Percentiles rank a stretch among this genome's conserved stretches.
These are phyloP conservation scores for Octodon degus DNA, from an alignment of 2,113 vertebrate species.

Conservation along the genomic window DNA sequence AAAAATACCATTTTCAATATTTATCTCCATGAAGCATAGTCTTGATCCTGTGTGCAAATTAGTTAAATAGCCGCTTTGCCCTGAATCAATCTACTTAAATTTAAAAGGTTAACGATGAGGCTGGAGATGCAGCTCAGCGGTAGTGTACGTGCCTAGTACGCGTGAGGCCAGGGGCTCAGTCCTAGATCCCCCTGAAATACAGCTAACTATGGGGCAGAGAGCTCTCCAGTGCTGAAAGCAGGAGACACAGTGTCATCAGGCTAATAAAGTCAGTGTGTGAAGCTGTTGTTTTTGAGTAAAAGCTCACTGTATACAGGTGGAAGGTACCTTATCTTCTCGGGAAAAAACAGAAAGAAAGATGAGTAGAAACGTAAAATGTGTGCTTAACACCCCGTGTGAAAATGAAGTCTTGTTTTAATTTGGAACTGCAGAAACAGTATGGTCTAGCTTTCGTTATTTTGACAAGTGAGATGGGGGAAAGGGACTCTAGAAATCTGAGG, in stretches of 20 bases:
- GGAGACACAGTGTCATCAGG: not conserved
- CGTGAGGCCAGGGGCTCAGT: not conserved
- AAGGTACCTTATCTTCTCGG: not conserved
- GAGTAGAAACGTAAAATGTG: conserved; percentile 15
- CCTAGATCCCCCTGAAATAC: not conserved
- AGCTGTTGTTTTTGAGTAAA: not conserved
- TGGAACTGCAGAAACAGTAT: conserved; percentile 25
- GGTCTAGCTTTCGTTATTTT: conserved; percentile 16
- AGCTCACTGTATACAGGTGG: not conserved
- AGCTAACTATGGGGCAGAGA: not conserved
- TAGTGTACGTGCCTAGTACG: not conserved
- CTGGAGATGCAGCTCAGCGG: not conserved
- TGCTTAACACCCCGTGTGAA: not conserved
- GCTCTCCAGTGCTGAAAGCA: not conserved
- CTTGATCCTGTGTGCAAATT: not conserved
- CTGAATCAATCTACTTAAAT: not conserved
- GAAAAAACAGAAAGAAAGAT: conserved; percentile 54
- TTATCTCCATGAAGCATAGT: conserved; percentile 4
- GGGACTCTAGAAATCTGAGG: not conserved
- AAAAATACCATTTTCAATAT: conserved; percentile 25
- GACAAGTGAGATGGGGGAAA: not conserved
- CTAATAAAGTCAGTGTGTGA: not conserved
- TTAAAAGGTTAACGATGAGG: not conserved
- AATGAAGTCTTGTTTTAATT: conserved; percentile 61
- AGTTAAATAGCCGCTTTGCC: not conserved